These are phyloP conservation scores for Rhabditoides inermis DNA, from an alignment of 2,888 invertebrate species.

Conservation along the genomic window DNA sequence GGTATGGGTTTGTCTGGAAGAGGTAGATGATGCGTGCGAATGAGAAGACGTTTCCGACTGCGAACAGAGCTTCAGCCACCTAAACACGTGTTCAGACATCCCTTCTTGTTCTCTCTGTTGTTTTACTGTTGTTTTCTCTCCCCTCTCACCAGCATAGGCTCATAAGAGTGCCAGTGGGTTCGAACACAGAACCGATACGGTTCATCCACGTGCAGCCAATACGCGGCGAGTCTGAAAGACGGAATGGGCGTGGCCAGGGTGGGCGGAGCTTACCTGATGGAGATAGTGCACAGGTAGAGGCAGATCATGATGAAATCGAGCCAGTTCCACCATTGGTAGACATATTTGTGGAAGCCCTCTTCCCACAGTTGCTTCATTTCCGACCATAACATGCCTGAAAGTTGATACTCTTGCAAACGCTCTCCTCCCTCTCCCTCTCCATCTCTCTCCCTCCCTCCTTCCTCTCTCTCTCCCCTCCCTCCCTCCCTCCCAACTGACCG, in stretches of 20 bases:
- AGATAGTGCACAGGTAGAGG: constrained; percentile 58
- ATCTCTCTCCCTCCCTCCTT: not conserved
- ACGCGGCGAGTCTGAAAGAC: constrained; percentile 25
- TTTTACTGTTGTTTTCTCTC: constrained; percentile 28
- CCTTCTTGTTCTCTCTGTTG: not conserved
- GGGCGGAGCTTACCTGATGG: constrained; percentile 52
- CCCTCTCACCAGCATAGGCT: constrained; percentile 59
- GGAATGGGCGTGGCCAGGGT: no score
- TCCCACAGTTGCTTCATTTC: constrained; percentile 62
- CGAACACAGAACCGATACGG: constrained; percentile 42
- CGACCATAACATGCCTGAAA: constrained; percentile 59
- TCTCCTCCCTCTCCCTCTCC: not conserved
- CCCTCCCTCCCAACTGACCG: constrained; percentile 49
- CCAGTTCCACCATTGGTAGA: constrained; percentile 61
- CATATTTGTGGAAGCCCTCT: constrained; percentile 58
- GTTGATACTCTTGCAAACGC: not conserved
- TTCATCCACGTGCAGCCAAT: constrained; percentile 28
- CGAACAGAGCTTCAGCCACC: constrained; percentile 53
- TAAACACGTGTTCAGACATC: no score
- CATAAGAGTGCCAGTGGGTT: constrained; percentile 57
- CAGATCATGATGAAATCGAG: constrained; percentile 61
- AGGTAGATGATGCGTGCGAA: constrained; percentile 60
- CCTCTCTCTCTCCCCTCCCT: not conserved
- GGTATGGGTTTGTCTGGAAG: constrained; percentile 59
- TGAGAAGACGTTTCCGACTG: constrained; percentile 60